These are phyloP conservation scores for Hemiprocne comata DNA, from an alignment of 2,113 vertebrate genomes.

Conservation along the genomic window DNA sequence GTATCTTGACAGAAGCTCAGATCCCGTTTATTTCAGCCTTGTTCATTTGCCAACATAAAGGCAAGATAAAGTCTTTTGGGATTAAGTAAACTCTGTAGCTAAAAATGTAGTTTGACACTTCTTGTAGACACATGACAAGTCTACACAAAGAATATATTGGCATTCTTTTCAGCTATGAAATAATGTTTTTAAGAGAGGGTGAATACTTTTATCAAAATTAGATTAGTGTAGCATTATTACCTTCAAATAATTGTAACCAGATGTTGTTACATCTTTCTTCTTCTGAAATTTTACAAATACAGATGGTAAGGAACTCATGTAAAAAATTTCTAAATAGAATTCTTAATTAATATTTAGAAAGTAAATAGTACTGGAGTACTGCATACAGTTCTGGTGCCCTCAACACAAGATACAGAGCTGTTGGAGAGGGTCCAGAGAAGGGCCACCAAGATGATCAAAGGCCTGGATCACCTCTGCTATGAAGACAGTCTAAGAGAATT, in stretches of 20 bases:
- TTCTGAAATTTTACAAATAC: not conserved
- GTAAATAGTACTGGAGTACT: too few species aligned
- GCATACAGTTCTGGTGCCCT: too few species aligned
- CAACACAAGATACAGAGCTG: too few species aligned
- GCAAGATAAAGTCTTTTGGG: conserved; percentile 74
- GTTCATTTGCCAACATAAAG: conserved; percentile 86
- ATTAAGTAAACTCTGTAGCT: conserved; percentile 75
- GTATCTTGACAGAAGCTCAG: conserved; percentile 68
- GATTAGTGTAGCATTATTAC: conserved; percentile 22
- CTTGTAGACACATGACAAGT: conserved; percentile 78
- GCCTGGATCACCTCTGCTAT: too few species aligned
- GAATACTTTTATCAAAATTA: conserved; percentile 37
- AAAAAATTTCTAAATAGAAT: conserved; percentile 33
- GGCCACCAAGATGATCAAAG: too few species aligned
- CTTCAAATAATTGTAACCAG: conserved; percentile 56
- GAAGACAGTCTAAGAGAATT: too few species aligned
- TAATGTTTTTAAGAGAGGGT: conserved; percentile 40
- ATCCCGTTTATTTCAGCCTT: conserved; percentile 63
- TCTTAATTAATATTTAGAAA: conserved; percentile 49
- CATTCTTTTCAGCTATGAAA: conserved; percentile 75
- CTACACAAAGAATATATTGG: conserved; percentile 74
- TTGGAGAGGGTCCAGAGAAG: too few species aligned
- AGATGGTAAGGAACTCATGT: conserved; percentile 21
- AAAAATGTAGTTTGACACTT: conserved; percentile 80
- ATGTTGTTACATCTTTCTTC: conserved; percentile 41